phyloP scores from a whole-genome alignment of 37 sponge, comb jelly and placozoan species.

The Axinella damicornis region DNA sequence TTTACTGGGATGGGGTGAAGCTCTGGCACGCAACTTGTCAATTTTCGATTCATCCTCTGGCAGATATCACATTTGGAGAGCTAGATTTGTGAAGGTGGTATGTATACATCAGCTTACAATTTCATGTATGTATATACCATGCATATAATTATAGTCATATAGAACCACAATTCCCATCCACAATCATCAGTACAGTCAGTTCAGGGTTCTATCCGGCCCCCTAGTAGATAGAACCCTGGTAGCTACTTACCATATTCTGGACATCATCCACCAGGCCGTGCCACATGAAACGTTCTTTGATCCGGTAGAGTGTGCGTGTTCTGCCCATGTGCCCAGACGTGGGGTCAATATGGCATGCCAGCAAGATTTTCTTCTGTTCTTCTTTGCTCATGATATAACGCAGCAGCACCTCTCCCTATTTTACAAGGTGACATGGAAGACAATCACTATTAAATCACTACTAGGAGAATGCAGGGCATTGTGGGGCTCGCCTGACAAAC shows the following conservation, averaged over 20 bases:
- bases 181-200: too few relatives aligned
- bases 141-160: too few relatives aligned
- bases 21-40: constrained; percentile 54
- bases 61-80: constrained; percentile 63
- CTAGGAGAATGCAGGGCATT: too few relatives aligned
- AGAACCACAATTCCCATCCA: too few relatives aligned
- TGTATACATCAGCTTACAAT: not conserved
- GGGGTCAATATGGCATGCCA: constrained; percentile 59
- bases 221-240: too few relatives aligned
- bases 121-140: too few relatives aligned
- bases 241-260: constrained; percentile 43
- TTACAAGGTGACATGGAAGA: too few relatives aligned
- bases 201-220: too few relatives aligned
- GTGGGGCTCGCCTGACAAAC: too few relatives aligned
- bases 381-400: constrained; percentile 14
- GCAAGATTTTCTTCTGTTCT: constrained; percentile 40
- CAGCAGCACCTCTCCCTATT: constrained; percentile 21
- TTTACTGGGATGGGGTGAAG: constrained; percentile 65
- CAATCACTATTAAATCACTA: too few relatives aligned
- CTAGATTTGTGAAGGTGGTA: constrained; percentile 9
- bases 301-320: constrained; percentile 29
- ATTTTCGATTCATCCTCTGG: constrained; percentile 58
- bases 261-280: constrained; percentile 34
- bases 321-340: constrained; percentile 61
- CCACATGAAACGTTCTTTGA: constrained; percentile 56